Percentiles rank a stretch among this genome's conserved stretches.
These are phyloP conservation scores for Oenanthe oenanthe DNA, from an alignment of 2,113 vertebrate species.

Conservation along the genomic window DNA sequence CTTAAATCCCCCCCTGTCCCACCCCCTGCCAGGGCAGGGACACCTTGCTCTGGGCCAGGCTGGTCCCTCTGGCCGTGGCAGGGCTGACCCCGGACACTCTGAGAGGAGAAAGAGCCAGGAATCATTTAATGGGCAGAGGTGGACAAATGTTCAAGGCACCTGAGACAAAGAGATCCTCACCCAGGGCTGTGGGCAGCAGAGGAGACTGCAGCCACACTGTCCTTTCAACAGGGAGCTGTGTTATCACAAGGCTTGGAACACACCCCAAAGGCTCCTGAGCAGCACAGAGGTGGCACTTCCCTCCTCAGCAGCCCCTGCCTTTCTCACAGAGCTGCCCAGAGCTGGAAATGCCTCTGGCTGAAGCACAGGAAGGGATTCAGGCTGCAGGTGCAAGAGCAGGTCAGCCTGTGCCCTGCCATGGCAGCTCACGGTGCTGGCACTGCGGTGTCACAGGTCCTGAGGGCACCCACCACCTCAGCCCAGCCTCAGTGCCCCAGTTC, in stretches of 20 bases:
- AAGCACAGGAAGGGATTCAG: accelerated
- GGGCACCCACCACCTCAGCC: not conserved
- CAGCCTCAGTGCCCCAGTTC: accelerated
- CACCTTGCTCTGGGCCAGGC: not conserved
- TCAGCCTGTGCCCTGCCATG: accelerated
- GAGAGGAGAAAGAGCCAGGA: not conserved
- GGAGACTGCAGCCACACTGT: not conserved
- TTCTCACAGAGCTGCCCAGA: not conserved
- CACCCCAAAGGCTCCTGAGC: not conserved
- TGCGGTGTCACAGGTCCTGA: accelerated
- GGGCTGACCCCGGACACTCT: accelerated
- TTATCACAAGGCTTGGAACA: accelerated
- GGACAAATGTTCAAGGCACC: not conserved
- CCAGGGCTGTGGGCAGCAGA: not conserved
- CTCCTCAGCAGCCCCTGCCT: not conserved
- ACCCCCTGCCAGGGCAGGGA: not conserved
- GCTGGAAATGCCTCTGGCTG: not conserved
- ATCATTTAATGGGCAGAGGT: not conserved
- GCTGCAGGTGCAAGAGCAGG: not conserved
- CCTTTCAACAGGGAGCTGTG: accelerated
- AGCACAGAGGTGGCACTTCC: not conserved
- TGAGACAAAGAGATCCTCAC: not conserved
- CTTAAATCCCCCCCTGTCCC: not conserved
- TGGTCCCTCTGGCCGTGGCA: not conserved
- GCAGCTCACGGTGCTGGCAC: not conserved